Evolutionary conservation across 1,140 invertebrate species (phyloP), one percentile per base, ranked within the genome.

Genomic region (Pectinophora gossypiella): DNA sequence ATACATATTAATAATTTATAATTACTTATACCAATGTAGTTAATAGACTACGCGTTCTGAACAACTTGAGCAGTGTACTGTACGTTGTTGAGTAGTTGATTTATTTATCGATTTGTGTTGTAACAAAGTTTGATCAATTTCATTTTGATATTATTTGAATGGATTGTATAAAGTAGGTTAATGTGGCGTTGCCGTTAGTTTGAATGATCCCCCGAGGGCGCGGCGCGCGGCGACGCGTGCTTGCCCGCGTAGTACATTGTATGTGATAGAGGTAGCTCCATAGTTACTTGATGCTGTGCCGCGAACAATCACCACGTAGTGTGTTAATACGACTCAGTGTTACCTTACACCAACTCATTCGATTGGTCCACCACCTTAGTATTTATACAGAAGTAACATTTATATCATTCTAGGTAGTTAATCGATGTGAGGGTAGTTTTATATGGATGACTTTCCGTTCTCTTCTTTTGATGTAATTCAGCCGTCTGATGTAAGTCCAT

Each of bases 131-230:
- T 53, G 27, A 56, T 57, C 22, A n/a, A 5, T 40, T 47, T 18
- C 51, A 53, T 43, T 62, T 49, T 59, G 36, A 63, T 62, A 32
- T 57, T 51, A 21, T 72, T 73, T 58, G 59, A 64, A 74, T 69
- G 70, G 73, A 76, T 76, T 86, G 83, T 86, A 86, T 81, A 84
- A 86, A 86, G 80, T 86, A 86, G 78, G 70, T 75, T 86, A 79
- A 75, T 69, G 67, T 72, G 51, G 68, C 66, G 65, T 68, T 69
- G n/a, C n/a, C n/a, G n/a, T n/a, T n/a, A n/a, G n/a, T 32, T 9
- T 32, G 27, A 32, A 32, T 32, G n/a, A 32, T 32, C 27, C 40
- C 49, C 42, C 38, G 50, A 66, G 43, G 68, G 70, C 72, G 77
- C 70, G 66, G 70, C 54, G 66, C 46, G 51, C 56, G 45, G 78